Percentiles rank a stretch among this genome's conserved stretches.
These are phyloP conservation scores for Tetragnatha versicolor DNA, from an alignment of 1,140 invertebrate species.

Conservation along the genomic window DNA sequence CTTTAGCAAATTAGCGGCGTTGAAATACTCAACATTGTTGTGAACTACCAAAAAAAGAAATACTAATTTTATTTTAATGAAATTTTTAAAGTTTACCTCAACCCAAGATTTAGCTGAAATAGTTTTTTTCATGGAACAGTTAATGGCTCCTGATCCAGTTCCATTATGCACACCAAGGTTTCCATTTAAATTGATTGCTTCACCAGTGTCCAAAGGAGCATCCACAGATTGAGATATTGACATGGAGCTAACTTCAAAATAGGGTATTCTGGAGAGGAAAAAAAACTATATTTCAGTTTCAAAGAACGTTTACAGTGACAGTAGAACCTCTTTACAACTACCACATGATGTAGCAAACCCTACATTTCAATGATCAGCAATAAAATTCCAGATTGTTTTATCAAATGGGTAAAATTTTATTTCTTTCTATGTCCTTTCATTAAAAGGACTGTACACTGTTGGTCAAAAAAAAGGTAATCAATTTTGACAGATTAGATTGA, in stretches of 20 bases:
- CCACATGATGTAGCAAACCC: no score
- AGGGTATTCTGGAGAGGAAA: constrained; percentile 68
- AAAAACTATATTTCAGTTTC: neutral
- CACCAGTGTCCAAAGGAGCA: constrained; percentile 83
- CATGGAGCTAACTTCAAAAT: constrained; percentile 89
- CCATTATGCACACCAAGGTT: constrained; percentile 87
- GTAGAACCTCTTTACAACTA: neutral
- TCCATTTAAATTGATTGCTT: constrained; percentile 74
- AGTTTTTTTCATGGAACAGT: constrained; percentile 75
- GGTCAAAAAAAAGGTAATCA: no score
- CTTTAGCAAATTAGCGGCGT: no score
- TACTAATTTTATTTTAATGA: no score
- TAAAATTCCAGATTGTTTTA: no score
- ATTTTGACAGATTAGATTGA: no score
- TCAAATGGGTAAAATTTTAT: no score
- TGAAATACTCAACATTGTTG: no score
- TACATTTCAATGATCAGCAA: no score
- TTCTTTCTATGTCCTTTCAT: no score
- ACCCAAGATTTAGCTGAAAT: constrained; percentile 84
- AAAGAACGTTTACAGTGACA: neutral
- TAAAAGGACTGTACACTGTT: no score
- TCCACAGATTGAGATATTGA: constrained; percentile 91
- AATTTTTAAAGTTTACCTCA: constrained; percentile 71
- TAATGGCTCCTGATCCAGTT: constrained; percentile 77
- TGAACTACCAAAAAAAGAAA: neutral